Evolutionary conservation across 2,113 vertebrate genomes (phyloP), one percentile per base, ranked within the genome.

Genomic region (Athene cunicularia): DNA sequence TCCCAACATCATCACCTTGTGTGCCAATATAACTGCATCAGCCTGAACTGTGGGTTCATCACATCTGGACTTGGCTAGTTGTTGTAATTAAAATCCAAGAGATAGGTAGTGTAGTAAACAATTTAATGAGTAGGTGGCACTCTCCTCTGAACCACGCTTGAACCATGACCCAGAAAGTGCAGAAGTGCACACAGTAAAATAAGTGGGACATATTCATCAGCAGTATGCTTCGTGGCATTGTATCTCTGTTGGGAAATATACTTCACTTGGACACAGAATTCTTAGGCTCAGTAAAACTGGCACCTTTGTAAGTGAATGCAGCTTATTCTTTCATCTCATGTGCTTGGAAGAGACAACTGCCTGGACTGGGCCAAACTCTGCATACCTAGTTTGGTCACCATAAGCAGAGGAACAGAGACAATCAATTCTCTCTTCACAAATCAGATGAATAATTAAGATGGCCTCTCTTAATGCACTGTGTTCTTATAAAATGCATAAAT

Each of bases 91-190:
- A 80, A 86, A 67, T 32, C 33, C 63, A 56, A 71, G 60, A 81
- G 75, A 43, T 68, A 33, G 27, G 45, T 70, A 35, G 63, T 82
- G 94, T n/a, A 93, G 87, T 92, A 97, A 94, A 95, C 93, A 93
- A 66, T 95, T 96, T 98, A 97, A 96, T 97, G 94, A 97, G 68
- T 56, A 80, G 71, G 74, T 97, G 94, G 75, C 86, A 93, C 21
- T 89, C 80, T 92, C 32, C 41, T 92, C 50, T 82, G 79, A 96
- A 66, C 70, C 53, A 17, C 66, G 71, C 67, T 92, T 86, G 84
- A 97, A 85, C 83, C 7, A 7, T 5, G 70, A 96, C 85, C 72
- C 66, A 72, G 66, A 76, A 80, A 53, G 11, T 30, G 47, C 2
- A 3, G 62, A 88, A 96, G 90, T 19, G 30, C 84, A 22, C 1